These are phyloP conservation scores for Erannis defoliaria DNA, from an alignment of 2,888 invertebrate genomes.

Conservation along the genomic window DNA sequence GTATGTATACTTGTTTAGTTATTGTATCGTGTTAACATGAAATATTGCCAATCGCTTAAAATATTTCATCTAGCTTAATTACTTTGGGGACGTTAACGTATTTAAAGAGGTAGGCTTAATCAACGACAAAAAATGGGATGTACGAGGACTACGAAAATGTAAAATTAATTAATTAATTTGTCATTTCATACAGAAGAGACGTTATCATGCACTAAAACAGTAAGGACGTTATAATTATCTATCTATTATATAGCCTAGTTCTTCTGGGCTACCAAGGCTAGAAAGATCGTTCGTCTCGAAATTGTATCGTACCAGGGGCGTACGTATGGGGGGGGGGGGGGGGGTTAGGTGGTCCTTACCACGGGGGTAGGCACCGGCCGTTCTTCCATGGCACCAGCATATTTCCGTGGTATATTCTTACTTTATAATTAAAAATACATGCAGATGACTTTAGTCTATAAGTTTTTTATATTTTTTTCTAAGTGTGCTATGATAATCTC, in stretches of 20 bases:
- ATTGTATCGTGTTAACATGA: background rate
- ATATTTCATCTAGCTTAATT: constrained; percentile 10
- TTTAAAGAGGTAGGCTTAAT: constrained; percentile 15
- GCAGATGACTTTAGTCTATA: no score
- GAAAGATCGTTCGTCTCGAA: no score
- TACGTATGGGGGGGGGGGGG: no score
- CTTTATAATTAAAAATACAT: no score
- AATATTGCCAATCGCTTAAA: constrained; percentile 7
- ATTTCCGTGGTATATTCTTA: no score
- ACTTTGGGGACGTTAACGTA: constrained; percentile 10
- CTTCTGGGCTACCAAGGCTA: no score
- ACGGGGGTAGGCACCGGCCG: no score
- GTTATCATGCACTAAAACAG: background rate
- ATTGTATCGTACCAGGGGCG: no score
- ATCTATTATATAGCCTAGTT: no score
- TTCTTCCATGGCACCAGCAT: no score
- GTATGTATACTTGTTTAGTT: background rate
- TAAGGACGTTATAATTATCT: background rate
- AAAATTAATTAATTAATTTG: constrained; percentile 31
- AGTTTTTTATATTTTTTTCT: no score
- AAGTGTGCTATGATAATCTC: background rate
- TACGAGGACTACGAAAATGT: constrained; percentile 1
- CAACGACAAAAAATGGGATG: constrained; percentile 12
- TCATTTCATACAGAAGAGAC: constrained; percentile 1
- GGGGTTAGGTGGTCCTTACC: no score